A percentile compares a stretch with the other conserved stretches of the same genome.
These are phyloP conservation scores for Calyptommatus sinebrachiatus DNA, from an alignment of 2,113 vertebrate genomes.

Conservation along the genomic window DNA sequence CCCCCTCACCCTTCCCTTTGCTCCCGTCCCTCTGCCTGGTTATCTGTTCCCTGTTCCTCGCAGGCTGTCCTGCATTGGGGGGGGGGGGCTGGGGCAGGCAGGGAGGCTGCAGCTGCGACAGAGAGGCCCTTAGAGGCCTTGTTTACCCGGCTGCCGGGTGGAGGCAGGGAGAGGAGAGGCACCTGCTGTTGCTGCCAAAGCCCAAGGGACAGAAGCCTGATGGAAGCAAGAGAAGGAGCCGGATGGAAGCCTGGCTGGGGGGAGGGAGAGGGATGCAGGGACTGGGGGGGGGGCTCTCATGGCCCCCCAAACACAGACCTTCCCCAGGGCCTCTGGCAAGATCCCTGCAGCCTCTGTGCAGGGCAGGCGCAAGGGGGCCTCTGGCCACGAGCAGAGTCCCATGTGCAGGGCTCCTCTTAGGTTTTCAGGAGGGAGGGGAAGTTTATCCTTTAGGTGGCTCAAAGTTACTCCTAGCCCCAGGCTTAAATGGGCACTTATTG, in stretches of 20 bases:
- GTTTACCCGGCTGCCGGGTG: conserved; percentile 25
- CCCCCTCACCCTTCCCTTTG: background rate
- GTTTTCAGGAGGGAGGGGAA: too few species aligned
- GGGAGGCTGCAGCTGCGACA: background rate
- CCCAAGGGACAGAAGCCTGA: background rate
- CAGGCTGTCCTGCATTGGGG: background rate
- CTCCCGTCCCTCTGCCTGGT: background rate
- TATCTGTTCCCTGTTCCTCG: background rate
- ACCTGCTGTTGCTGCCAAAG: background rate
- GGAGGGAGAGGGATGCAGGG: background rate
- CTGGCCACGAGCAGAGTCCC: too few species aligned
- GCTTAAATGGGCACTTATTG: background rate
- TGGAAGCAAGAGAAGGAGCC: too few species aligned
- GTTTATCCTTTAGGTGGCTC: too few species aligned
- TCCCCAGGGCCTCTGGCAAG: background rate
- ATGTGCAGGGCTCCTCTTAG: too few species aligned
- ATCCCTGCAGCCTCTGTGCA: background rate
- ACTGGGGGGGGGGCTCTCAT: background rate
- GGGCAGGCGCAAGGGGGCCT: background rate
- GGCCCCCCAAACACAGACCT: background rate
- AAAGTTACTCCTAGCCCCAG: background rate
- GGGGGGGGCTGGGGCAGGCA: background rate
- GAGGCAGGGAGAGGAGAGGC: conserved; percentile 16
- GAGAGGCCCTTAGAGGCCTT: conserved; percentile 1
- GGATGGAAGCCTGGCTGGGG: too few species aligned